phyloP scores from a whole-genome alignment of 1,140 invertebrate species.

The Episyrphus balteatus region DNA sequence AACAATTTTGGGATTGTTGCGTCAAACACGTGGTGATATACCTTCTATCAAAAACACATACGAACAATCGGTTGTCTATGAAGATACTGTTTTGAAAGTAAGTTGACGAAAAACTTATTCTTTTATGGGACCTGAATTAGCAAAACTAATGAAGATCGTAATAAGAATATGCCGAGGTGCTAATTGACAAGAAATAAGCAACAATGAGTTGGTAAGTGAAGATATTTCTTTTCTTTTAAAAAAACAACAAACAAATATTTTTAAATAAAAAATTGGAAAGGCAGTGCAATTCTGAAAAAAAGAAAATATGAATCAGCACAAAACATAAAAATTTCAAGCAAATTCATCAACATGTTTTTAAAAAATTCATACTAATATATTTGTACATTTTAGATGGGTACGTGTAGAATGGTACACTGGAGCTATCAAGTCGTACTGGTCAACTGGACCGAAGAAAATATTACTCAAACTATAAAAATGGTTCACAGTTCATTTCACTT shows the following conservation, averaged over 20 bases:
- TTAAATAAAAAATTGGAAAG: too few species aligned
- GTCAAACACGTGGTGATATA: conserved; percentile 61
- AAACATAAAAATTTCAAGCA: too few species aligned
- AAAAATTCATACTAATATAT: too few species aligned
- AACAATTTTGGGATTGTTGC: conserved; percentile 66
- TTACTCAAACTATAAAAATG: conserved; percentile 35
- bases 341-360: too few species aligned
- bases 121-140: conserved; percentile 64
- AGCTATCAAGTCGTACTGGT: conserved; percentile 86
- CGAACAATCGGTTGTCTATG: conserved; percentile 48
- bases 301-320: too few species aligned
- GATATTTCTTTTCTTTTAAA: too few species aligned
- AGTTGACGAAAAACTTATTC: too few species aligned
- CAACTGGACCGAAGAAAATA: conserved; percentile 47
- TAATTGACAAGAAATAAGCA: too few species aligned
- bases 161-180: conserved; percentile 79
- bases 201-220: too few species aligned
- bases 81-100: conserved; percentile 48
- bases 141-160: conserved; percentile 84
- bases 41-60: conserved; percentile 34
- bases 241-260: too few species aligned
- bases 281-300: too few species aligned
- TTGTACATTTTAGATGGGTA: conserved; percentile 54
- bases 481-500: conserved; percentile 54
- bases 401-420: conserved; percentile 96